Evolutionary conservation across 2,797 vertebrate genomes (phyloP), one percentile per base, ranked within the genome.

Genomic region (Neosalanx taihuensis): DNA sequence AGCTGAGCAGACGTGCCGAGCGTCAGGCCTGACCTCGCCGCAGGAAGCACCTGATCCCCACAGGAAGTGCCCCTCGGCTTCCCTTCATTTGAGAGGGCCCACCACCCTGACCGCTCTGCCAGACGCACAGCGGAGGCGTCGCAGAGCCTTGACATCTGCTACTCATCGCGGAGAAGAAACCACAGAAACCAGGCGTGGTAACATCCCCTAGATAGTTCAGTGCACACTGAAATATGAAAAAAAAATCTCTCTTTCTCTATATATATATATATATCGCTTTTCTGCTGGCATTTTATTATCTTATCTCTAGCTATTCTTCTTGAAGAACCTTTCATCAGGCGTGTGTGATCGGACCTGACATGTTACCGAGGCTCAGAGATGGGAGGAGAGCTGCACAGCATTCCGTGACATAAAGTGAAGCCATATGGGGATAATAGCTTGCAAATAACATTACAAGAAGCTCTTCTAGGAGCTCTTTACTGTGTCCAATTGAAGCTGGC

Each of bases 1-100:
- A 77, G 74, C 58, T 49, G 64, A 84, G 60, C 79, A 83, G 81
- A 78, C 41, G 69, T 69, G 70, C 41, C 13, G 41, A 1, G 13
- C 41, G 41, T 46, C 41, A 10, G 64, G 37, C 75, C 78, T 81
- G 80, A 87, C 78, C 81, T 73, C 70, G 49, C 61, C 81, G 67
- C 83, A 84, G 82, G 83, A 87, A 85, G 76, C 85, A 85, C 83
- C 82, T 83, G 87, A 86, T 76, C 72, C 64, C 70, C 41, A 59
- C 77, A 79, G 80, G 84, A 85, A 85, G 76, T 72, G 9, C 73
- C 72, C 77, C 76, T 64, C 65, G 9, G 75, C 83, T 85, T 69
- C 80, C 80, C 78, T 79, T 87, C 79, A 82, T 86, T 86, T 81
- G 79, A 71, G 87, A 80, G 76, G 81, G 65, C 68, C 17, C 75